Percentiles rank a stretch among this genome's conserved stretches.
Conservation (phyloP, 1,140 invertebrate genomes). For the Frieseomelitta varia region DNA sequence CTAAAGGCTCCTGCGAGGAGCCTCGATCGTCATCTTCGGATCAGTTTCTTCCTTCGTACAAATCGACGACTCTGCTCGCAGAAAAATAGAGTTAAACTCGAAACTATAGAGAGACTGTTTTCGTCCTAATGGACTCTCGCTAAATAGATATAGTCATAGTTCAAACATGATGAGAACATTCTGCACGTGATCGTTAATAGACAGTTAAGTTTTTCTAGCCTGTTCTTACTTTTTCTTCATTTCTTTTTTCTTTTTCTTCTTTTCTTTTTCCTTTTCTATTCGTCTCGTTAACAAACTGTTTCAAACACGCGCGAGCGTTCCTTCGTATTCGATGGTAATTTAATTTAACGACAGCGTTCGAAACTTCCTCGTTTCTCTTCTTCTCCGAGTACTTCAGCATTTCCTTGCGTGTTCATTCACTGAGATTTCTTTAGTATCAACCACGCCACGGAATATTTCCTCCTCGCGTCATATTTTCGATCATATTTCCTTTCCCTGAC, state of each 20-base stretch:
- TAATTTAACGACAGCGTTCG: background rate
- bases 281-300: background rate
- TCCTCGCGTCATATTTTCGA: background rate
- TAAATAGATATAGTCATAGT: background rate
- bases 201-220: background rate
- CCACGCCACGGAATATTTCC: background rate
- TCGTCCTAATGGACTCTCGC: background rate
- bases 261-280: too few species aligned
- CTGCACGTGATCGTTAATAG: background rate
- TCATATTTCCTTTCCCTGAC: background rate
- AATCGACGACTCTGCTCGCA: constrained; percentile 15
- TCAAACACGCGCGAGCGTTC: background rate
- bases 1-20: constrained; percentile 13
- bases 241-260: background rate
- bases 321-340: background rate
- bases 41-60: background rate
- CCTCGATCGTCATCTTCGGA: background rate
- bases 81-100: constrained; percentile 7
- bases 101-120: constrained; percentile 15
- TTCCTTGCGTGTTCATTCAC: background rate
- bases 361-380: background rate
- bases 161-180: background rate
- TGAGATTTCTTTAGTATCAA: background rate
- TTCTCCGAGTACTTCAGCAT: background rate
- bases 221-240: background rate